A percentile compares a stretch with the other conserved stretches of the same genome.
These are phyloP conservation scores for Mantis religiosa DNA, from an alignment of 2,888 invertebrate genomes.

Conservation along the genomic window DNA sequence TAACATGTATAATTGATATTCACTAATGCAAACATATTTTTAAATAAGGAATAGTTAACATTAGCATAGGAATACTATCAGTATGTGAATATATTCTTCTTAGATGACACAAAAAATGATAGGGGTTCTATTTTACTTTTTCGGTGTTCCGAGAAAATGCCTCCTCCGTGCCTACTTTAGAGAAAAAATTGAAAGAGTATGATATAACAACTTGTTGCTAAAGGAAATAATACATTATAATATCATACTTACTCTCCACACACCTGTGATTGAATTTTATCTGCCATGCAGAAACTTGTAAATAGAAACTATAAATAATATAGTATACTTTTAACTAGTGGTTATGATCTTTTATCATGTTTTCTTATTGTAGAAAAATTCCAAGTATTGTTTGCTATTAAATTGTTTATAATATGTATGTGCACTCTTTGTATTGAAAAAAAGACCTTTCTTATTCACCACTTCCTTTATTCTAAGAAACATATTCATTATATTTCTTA, in stretches of 20 bases:
- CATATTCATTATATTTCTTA: background rate
- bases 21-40: background rate
- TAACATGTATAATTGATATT: background rate
- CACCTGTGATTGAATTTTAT: slow-evolving; percentile 3
- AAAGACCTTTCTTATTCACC: background rate
- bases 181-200: background rate
- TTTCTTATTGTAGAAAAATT: background rate
- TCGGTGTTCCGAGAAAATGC: slow-evolving; percentile 17
- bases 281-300: slow-evolving; percentile 9
- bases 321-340: background rate
- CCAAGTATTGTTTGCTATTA: background rate
- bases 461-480: background rate
- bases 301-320: background rate
- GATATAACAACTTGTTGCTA: background rate
- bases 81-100: background rate
- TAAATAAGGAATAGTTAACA: background rate
- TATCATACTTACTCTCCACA: slow-evolving; percentile 4
- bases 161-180: slow-evolving; percentile 21
- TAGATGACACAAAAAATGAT: background rate
- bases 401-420: background rate
- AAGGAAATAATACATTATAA: background rate
- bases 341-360: background rate
- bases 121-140: slow-evolving; percentile 7
- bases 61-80: background rate
- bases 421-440: background rate